phyloP scores from a whole-genome alignment of 2,113 vertebrate species.

The Gymnogyps californianus region DNA sequence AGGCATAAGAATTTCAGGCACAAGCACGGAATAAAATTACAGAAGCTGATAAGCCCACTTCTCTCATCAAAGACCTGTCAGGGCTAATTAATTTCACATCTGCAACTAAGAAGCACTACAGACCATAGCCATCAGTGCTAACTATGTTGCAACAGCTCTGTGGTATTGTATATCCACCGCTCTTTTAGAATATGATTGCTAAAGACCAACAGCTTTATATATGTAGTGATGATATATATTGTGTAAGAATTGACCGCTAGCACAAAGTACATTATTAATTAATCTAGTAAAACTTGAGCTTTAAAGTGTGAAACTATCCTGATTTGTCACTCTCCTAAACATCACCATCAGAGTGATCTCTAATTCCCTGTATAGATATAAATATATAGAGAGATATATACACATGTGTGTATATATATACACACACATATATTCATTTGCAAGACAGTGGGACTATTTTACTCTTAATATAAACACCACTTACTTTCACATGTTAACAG shows the following conservation, averaged over 20 bases:
- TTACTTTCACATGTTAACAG: neutral
- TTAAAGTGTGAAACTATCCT: neutral
- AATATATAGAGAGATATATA: neutral
- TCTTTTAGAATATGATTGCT: neutral
- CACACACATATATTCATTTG: neutral
- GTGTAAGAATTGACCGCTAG: neutral
- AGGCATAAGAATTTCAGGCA: neutral
- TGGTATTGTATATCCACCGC: neutral
- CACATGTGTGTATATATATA: neutral
- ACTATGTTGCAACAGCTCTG: neutral
- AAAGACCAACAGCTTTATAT: neutral
- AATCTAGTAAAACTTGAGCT: neutral
- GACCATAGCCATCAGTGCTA: neutral
- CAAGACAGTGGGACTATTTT: neutral
- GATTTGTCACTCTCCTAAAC: neutral
- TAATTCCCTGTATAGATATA: neutral
- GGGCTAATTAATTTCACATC: neutral
- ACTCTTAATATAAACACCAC: neutral
- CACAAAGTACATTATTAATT: neutral
- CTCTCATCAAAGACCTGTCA: neutral
- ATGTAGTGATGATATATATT: neutral
- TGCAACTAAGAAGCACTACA: neutral
- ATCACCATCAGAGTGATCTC: neutral
- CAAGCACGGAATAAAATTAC: neutral
- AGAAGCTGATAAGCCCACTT: neutral